phyloP scores from a whole-genome alignment of 2,797 vertebrate species.

The Cuculus canorus region DNA sequence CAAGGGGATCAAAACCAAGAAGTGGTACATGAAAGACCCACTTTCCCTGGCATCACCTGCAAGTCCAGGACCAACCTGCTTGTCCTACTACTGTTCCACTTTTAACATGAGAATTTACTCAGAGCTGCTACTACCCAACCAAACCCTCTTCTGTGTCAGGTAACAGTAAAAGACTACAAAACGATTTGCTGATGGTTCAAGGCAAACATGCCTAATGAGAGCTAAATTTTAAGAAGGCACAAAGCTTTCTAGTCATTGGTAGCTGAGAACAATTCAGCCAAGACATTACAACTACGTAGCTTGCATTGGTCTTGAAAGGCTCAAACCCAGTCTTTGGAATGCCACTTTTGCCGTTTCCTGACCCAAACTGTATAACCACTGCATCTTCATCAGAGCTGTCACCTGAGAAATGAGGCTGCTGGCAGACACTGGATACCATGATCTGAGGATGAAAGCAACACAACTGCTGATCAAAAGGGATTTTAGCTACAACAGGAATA shows the following conservation, averaged over 20 bases:
- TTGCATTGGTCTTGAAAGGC: not conserved
- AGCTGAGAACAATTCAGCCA: constrained; percentile 14
- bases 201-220: not conserved
- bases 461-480: not conserved
- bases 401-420: not conserved
- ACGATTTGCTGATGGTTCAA: not conserved
- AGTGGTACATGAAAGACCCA: not conserved
- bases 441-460: not conserved
- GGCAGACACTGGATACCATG: not conserved
- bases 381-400: rapidly evolving
- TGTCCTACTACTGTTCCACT: rapidly evolving
- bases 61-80: not conserved
- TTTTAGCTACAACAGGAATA: not conserved
- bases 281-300: not conserved
- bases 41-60: not conserved
- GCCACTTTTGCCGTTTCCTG: not conserved
- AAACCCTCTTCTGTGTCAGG: not conserved
- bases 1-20: not conserved
- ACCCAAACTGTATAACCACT: not conserved
- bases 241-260: not conserved
- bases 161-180: not conserved
- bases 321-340: not conserved
- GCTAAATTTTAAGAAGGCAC: not conserved
- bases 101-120: not conserved
- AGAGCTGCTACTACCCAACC: not conserved